Conservation (phyloP, 2,888 invertebrate species). For the Osmoderma eremita region DNA sequence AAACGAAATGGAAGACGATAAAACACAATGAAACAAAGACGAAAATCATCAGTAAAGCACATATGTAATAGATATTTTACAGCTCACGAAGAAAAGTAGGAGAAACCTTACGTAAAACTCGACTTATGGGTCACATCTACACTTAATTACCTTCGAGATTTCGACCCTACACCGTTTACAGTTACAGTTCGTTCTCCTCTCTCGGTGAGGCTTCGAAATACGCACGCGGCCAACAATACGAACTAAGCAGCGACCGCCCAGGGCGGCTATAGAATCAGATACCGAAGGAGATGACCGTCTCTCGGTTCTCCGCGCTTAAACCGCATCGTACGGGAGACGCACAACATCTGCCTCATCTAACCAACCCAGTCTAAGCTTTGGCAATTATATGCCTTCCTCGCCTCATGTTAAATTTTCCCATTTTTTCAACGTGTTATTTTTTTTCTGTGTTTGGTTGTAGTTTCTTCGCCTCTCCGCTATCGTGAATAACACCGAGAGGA, state of each 20-base stretch:
- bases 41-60: no score
- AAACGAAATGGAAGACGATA: no score
- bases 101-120: conserved; percentile 35
- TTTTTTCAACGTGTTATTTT: conserved; percentile 39
- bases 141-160: conserved; percentile 53
- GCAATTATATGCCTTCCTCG: conserved; percentile 56
- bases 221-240: conserved; percentile 24
- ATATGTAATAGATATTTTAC: no score
- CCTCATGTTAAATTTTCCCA: conserved; percentile 46
- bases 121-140: conserved; percentile 52
- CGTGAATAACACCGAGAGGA: no score
- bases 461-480: conserved; percentile 13
- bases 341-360: conserved; percentile 63
- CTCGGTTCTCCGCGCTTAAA: no score
- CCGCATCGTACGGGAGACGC: conserved; percentile 35
- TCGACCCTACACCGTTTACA: conserved; percentile 55
- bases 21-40: no score
- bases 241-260: conserved; percentile 39
- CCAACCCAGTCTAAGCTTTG: conserved; percentile 61
- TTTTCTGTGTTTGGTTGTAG: not conserved
- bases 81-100: not conserved
- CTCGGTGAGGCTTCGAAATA: conserved; percentile 42
- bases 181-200: conserved; percentile 59
- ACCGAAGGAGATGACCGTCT: conserved; percentile 39
- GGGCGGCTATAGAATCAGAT: conserved; percentile 1